These are phyloP conservation scores for Ectropis crepuscularia DNA, from an alignment of 2,888 invertebrate genomes.

Conservation along the genomic window DNA sequence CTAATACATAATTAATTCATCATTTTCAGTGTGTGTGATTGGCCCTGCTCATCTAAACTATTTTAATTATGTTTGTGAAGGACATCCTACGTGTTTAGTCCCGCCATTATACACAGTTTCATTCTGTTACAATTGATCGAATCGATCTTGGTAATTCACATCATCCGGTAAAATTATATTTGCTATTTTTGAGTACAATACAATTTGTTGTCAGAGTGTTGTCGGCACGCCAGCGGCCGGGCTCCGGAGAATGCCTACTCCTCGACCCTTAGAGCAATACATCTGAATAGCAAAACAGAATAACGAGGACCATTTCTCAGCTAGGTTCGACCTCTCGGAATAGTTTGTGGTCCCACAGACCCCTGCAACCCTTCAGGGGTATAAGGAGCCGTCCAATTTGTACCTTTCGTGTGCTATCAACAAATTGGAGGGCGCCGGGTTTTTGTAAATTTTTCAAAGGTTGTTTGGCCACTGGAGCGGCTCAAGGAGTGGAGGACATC, in stretches of 20 bases:
- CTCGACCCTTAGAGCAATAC: conserved; percentile 7
- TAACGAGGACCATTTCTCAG: conserved; percentile 35
- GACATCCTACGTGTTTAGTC: no score
- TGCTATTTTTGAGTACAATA: no score
- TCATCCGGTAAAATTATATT: no score
- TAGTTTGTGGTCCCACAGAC: conserved; percentile 49
- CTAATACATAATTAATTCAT: no score
- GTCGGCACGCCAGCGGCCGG: no score
- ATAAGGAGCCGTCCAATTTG: conserved; percentile 43
- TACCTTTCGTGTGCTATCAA: conserved; percentile 41
- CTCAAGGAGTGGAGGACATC: conserved; percentile 7
- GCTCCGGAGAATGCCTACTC: neutral
- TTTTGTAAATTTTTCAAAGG: conserved; percentile 47
- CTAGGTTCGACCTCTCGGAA: conserved; percentile 32
- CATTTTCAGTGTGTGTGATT: no score
- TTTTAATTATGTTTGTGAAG: no score
- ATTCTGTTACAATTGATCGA: no score
- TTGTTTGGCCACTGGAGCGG: conserved; percentile 42
- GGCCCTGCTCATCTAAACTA: no score
- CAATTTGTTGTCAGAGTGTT: no score
- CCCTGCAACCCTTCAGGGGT: conserved; percentile 38
- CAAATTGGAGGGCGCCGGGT: conserved; percentile 48
- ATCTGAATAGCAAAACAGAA: conserved; percentile 32
- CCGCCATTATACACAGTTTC: no score
- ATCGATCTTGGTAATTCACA: no score